Evolutionary conservation across 30 jellyfish, hydroid and myxozoan genomes (phyloP), one percentile per base, ranked within the genome.

Genomic region (Aurelia aurita): DNA sequence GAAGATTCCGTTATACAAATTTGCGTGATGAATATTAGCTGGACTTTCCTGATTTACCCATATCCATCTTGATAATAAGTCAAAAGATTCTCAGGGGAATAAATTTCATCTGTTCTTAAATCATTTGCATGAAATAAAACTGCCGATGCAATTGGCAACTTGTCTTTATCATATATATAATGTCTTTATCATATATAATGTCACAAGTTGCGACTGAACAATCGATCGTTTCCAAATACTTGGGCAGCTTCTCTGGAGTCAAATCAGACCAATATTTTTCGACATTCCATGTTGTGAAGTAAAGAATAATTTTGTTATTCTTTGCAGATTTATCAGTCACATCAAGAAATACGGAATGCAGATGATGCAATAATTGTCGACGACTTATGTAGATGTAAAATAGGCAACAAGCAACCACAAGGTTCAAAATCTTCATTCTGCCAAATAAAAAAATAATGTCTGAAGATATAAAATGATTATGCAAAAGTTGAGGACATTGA

Each of bases 41-140:
- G 99, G 99, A 45, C 96, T 83, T 47, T 94, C 97, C 55, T 94
- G 99, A 73, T 82, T 94, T 31, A 96, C 91, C 91, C 90, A 94
- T 1, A 94, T 29, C 99, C 99, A 94, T 9, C 90, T 51, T 57
- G 63, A 9, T 21, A 3, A 16, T 67, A 61, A 29, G 60, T 46
- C n/a, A 31, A 8, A 10, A 81, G 85, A 54, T 32, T 81, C 27
- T 69, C 78, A 9, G 85, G 85, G 0, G 77, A 81, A 44, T 81
- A 81, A 19, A 57, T 21, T 16, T 81, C 66, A 69, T 81, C 91
- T 45, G 91, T 25, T 35, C 68, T 70, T 55, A 94, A 58, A 61
- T 94, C 99, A 34, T 90, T 91, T 3, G 87, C 96, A 86, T 94
- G 99, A 79, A 94, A 94, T 9, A 94, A 67, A 15, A 94, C 96